Conservation (phyloP, 1,140 invertebrate species). For the Dinoponera quadriceps region DNA sequence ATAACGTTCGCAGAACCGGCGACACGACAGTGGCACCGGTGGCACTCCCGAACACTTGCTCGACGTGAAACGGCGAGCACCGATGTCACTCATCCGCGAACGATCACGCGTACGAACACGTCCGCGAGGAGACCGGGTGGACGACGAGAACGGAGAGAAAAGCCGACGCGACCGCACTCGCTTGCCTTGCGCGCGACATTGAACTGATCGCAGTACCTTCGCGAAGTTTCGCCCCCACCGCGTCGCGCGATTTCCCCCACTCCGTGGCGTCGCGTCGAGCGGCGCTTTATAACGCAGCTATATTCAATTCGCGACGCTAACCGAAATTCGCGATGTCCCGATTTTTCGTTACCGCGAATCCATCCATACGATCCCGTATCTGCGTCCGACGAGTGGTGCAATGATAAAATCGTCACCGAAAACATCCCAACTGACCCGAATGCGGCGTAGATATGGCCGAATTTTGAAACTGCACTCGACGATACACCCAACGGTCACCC, state of each 20-base stretch:
- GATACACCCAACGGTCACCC: no score
- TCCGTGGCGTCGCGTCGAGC: neutral
- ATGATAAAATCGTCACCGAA: neutral
- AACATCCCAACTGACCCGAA: constrained; percentile 1
- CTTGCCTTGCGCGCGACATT: constrained; percentile 73
- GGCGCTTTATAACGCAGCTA: constrained; percentile 27
- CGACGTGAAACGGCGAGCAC: neutral
- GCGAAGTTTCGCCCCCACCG: constrained; percentile 56
- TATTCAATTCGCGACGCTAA: neutral
- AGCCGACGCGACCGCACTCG: constrained; percentile 5
- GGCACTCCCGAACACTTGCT: neutral
- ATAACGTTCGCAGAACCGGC: neutral
- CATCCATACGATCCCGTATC: neutral
- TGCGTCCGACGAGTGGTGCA: neutral
- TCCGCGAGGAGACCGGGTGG: neutral
- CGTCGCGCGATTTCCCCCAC: constrained; percentile 61
- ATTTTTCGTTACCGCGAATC: constrained; percentile 16
- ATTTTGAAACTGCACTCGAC: no score
- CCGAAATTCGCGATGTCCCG: neutral
- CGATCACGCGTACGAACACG: neutral
- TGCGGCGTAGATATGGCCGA: no score
- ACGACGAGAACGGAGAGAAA: neutral
- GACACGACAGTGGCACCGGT: neutral
- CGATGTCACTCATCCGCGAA: neutral
- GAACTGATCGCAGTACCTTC: constrained; percentile 73